Conservation (phyloP, 35 echinoderm and acorn worm species). For the Amphiura filiformis region DNA sequence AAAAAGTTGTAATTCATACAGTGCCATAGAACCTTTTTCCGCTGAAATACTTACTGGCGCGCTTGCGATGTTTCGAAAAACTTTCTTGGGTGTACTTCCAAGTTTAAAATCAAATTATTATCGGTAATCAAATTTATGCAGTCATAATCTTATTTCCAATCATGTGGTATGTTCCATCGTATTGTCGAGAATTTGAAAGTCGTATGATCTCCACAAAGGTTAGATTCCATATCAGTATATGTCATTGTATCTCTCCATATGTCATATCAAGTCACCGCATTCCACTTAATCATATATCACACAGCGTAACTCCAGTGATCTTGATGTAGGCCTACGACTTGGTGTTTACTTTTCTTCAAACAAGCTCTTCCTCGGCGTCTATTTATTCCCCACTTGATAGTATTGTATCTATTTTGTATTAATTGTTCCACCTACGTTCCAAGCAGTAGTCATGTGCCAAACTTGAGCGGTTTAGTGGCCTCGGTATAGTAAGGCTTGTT, state of each 20-base stretch:
- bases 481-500: neutral
- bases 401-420: too few species aligned
- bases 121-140: neutral
- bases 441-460: neutral
- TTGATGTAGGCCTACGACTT: too few species aligned
- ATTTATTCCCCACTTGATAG: too few species aligned
- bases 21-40: neutral
- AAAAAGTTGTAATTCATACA: conserved; percentile 2
- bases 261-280: too few species aligned
- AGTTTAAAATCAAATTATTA: neutral
- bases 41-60: neutral
- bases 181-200: neutral
- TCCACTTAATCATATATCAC: too few species aligned
- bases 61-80: neutral
- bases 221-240: too few species aligned
- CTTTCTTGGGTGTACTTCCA: neutral
- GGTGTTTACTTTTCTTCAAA: too few species aligned
- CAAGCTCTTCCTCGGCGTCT: too few species aligned
- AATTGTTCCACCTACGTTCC: too few species aligned
- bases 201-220: neutral
- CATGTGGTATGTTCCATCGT: neutral
- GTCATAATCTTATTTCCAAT: neutral
- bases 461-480: neutral
- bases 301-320: too few species aligned
- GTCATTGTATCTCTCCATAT: too few species aligned